Base-by-base conservation (phyloP, 2,888 invertebrate species). In the Acanthopleura granulata region DNA sequence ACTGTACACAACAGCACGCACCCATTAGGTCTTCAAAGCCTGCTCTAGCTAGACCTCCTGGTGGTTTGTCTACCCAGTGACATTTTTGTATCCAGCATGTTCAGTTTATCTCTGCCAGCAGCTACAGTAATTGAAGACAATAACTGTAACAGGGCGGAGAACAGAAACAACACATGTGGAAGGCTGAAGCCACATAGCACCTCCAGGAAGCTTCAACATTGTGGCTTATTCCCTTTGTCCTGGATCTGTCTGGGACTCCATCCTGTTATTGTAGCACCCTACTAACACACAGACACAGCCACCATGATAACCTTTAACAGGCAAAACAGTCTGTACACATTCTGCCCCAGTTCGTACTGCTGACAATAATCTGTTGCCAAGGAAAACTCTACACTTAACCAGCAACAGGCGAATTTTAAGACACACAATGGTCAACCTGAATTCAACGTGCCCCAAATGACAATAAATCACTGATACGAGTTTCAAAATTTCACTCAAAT, bases 211-310 rank as follows among this genome's bases (percentile, higher is more conserved):
- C n/a, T 57, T 57, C 22, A 57, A 57, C 57, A 57, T 6, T 9
- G 4, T 57, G 57, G 12, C 3, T 18, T 57, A 6, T 4, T 57
- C 22, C 22, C 12, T 57, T 12, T 57, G 57, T 22, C 22, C 12
- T 40, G 40, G 40, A 40, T 40, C 40, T 40, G 22, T 57, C 57
- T 57, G n/a, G 1, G n/a, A 18, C 57, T 22, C 3, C 12, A n/a
- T 57, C 57, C 22, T 57, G 57, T 57, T 57, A 57, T 57, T 57
- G 57, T 57, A n/a, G 22, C 57, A 57, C 57, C 57, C 57, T 57
- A 57, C 22, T 3, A n/a, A 57, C 57, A 57, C 57, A 57, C 57
- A n/a, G n/a, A n/a, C n/a, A 57, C 4, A 57, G 57, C 4, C 6
- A 40, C 57, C 12, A 18, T 57, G 57, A 3, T 57, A 57, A 57